Percentiles rank a stretch among this genome's conserved stretches.
phyloP scores from a whole-genome alignment of 2,797 vertebrate genomes.

The Propithecus perrieri region DNA sequence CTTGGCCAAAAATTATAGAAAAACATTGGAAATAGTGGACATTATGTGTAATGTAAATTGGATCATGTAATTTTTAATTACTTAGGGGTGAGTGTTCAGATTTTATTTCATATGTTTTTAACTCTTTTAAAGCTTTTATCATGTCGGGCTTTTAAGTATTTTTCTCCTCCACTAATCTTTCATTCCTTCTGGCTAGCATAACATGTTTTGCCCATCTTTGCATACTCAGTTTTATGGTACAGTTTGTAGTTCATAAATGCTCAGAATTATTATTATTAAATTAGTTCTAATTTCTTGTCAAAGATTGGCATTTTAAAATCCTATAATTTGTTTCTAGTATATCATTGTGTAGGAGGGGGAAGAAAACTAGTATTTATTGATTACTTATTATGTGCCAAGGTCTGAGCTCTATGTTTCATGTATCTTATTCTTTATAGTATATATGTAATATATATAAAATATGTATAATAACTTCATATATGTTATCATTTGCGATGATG shows the following conservation, averaged over 20 bases:
- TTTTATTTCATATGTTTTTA: slow-evolving; percentile 23
- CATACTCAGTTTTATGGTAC: not conserved
- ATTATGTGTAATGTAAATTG: not conserved
- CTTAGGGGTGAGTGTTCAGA: not conserved
- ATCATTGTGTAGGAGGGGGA: not conserved
- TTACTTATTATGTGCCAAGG: not conserved
- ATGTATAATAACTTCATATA: not conserved
- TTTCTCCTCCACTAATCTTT: not conserved
- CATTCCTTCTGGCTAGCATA: not conserved
- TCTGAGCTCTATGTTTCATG: not conserved
- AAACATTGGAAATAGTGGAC: not conserved
- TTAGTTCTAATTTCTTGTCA: slow-evolving; percentile 27
- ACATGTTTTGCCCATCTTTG: not conserved
- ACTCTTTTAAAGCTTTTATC: not conserved
- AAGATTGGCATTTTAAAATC: not conserved
- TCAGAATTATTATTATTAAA: slow-evolving; percentile 12
- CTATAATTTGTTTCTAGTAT: not conserved
- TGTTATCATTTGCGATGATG: not conserved
- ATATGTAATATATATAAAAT: not conserved
- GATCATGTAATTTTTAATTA: slow-evolving; percentile 25
- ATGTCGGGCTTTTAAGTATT: not conserved
- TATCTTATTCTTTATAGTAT: not conserved
- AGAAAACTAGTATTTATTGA: not conserved
- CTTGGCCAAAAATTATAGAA: not conserved
- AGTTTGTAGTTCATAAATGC: not conserved